Base-by-base conservation (phyloP, 2,888 invertebrate genomes). In the Mythimna lalbum region DNA sequence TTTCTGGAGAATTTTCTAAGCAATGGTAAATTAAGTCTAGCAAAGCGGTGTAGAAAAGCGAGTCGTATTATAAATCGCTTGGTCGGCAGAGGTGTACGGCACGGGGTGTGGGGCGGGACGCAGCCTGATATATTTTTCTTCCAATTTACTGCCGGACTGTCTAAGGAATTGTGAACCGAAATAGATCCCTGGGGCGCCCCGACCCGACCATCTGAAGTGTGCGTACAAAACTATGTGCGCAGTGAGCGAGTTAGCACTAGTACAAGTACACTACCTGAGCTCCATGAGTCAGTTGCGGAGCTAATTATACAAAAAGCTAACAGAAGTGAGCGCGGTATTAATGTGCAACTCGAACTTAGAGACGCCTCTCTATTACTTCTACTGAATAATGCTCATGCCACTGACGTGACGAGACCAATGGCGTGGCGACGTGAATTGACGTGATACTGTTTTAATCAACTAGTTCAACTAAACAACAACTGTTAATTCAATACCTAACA, bases 261-360 rank as follows among this genome's bases (percentile, higher is more conserved):
- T 55, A n/a, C 23, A 12, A 27, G 36, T 53, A 14, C 10, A 7
- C 63, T 33, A 47, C n/a, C 33, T 23, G 62, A 62, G 53, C 43
- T 17, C 23, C 12, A 3, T 10, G 23, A 56, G 56, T 36, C 23
- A 5, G 72, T 47, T n/a, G 14, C 19, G 12, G 23, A 64, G 72
- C 49, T 71, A 64, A 76, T 71, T 71, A 72, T 64, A 64, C 63
- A 71, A 61, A 60, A 64, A 61, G 63, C 60, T 71, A 78, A 78
- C 39, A 64, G 47, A 64, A 71, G 47, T 50, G 27, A 75, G 63
- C 59, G 57, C 52, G n/a, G 49, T 55, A 43, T 47, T 43, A 63
- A 21, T 50, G 70, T 7, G 27, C 9, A 21, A 39, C 31, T 50
- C 59, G 7, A 17, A 55, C 70, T 27, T 19, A 27, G 27, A 61